These are phyloP conservation scores for Ardeotis arabs DNA, from an alignment of 2,113 vertebrate genomes.

Conservation along the genomic window DNA sequence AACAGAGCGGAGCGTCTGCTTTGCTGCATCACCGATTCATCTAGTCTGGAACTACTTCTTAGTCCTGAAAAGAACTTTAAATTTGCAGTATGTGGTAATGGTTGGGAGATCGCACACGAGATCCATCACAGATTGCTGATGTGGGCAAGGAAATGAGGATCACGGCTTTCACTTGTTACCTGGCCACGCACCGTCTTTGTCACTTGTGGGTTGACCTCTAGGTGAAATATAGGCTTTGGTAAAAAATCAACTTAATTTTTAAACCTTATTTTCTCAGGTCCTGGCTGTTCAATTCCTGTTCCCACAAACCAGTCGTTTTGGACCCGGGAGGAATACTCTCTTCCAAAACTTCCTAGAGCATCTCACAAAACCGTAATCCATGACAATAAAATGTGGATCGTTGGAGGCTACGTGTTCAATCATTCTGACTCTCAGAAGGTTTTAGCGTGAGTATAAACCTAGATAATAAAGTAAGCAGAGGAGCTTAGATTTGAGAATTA, in stretches of 20 bases:
- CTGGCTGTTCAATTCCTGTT: slow-evolving; percentile 87
- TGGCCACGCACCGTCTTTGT: neutral
- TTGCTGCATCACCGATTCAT: neutral
- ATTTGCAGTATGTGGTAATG: neutral
- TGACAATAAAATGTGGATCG: slow-evolving; percentile 91
- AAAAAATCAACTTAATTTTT: neutral
- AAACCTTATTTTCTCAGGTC: slow-evolving; percentile 76
- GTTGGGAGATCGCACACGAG: neutral
- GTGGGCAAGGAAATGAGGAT: neutral
- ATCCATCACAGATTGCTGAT: neutral
- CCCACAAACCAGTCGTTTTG: slow-evolving; percentile 93
- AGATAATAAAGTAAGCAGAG: neutral
- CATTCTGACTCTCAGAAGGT: slow-evolving; percentile 92
- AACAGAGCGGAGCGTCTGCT: neutral
- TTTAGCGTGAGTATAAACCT: slow-evolving; percentile 87
- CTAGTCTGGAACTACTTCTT: neutral
- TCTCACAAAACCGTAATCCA: slow-evolving; percentile 92
- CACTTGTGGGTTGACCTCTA: neutral
- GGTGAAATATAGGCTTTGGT: neutral
- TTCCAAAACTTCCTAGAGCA: slow-evolving; percentile 84
- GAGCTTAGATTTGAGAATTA: neutral
- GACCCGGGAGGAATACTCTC: slow-evolving; percentile 82
- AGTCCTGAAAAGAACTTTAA: neutral
- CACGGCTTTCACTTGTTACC: neutral
- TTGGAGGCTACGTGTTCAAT: slow-evolving; percentile 97